Base-by-base conservation (phyloP, 2,797 vertebrate genomes). In the Erethizon dorsatum region DNA sequence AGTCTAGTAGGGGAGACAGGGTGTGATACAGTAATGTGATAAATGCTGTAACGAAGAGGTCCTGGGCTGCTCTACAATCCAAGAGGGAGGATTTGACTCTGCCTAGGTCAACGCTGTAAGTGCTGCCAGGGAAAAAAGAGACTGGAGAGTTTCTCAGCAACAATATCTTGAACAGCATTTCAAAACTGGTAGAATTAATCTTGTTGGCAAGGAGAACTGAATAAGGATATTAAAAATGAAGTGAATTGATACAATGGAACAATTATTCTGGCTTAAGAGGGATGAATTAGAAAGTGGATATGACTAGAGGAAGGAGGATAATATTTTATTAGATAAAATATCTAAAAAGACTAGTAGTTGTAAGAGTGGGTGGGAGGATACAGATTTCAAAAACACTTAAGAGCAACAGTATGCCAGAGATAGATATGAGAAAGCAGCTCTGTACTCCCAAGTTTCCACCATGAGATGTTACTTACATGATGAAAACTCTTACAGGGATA, bases 341-440 rank as follows among this genome's bases (percentile, higher is more conserved):
- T 79, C 11, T 93, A 24, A 54, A 92, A 92, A 79, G 26, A 1
- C 9, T 84, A 31, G 9, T 5, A 22, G 24, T 50, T 65, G 11
- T 37, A 50, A 18, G 24, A 6, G 10, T 20, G 20, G 13, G 33
- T 26, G 11, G 4, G 26, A 71, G 15, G 86, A 33, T 33, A 26
- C 26, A 67, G 31, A 73, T 92, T 78, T 96, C 57, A 78, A 61
- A 80, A 57, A 18, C 73, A 67, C 54, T 87, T 93, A 57, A 37
- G 37, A 96, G 2, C 17, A 86, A 50, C 0, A 65, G 28, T 2
- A 57, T 67, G 28, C 83, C 28, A 50, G 61, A 50, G 4, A 45
- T 47, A 33, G 17, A 26, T 11, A 11, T 59, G 5, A 22, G 10
- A 61, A 79, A 47, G 17, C 61, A 1, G 41, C 31, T 95, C 24